Base-by-base conservation (phyloP, 1,140 invertebrate genomes). In the Globodera ellingtonae region DNA sequence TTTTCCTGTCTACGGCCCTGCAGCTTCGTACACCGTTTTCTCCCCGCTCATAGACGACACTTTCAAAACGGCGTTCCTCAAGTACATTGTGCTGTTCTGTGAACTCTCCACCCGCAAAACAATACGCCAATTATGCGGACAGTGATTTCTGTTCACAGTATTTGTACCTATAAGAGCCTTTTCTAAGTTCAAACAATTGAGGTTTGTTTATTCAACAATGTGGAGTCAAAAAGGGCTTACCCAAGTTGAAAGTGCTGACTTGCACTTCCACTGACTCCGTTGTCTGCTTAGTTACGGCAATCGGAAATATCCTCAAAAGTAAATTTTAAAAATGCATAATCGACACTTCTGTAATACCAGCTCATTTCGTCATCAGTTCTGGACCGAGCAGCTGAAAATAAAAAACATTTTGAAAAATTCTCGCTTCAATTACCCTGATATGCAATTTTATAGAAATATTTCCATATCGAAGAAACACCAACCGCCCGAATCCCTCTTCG, bases 241-340 rank as follows among this genome's bases (percentile, higher is more conserved):
- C 75, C 59, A 77, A 77, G 35, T 77, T 62, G 48, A 70, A 77
- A 18, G 62, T 65, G 69, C 65, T 44, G 24, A 77, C 56, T 67
- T 77, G 75, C 24, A 77, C 75, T 77, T 77, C 56, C 35, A 67
- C 24, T 35, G 24, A 70, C 21, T 77, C 62, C 21, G 75, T 67
- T 6, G 48, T 35, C 15, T 77, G 75, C 47, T 67, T 77, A 10
- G 50, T 62, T 8, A 77, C 44, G 13, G 62, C 75, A 44, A 62
- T 21, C 4, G 75, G 75, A 75, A 75, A 65, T 56, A 74, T 56
- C 35, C 56, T 56, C 3, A 59, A 75, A 56, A 56, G 18, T 73
- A 8, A 73, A 5, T 10, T 9, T 73, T 65, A 21, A 48, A 67
- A 69, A 77, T 24, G 13, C n/a, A 69, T 70, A 77, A 46, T 66